Conservation (phyloP, 2,888 invertebrate species). For the Meiosimyza decipiens region DNA sequence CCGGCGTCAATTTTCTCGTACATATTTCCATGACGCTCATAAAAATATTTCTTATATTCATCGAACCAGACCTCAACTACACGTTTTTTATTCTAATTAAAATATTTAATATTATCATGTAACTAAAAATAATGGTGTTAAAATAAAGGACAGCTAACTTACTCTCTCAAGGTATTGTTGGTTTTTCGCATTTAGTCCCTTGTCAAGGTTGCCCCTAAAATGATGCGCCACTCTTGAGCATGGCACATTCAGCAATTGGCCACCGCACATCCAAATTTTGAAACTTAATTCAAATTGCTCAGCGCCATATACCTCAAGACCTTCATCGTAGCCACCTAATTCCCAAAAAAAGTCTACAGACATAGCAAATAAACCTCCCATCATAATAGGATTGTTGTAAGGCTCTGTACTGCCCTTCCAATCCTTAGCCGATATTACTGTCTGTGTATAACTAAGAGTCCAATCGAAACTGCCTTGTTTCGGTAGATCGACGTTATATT, state of each 20-base stretch:
- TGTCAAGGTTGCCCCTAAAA: conserved; percentile 79
- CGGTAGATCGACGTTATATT: conserved; percentile 90
- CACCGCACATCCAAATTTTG: conserved; percentile 98
- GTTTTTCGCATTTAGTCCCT: conserved; percentile 90
- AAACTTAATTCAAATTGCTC: conserved; percentile 98
- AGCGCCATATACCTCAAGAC: conserved; percentile 97
- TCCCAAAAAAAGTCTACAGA: conserved; percentile 95
- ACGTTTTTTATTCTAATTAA: conserved; percentile 83
- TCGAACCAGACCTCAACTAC: conserved; percentile 99
- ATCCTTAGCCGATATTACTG: conserved; percentile 73
- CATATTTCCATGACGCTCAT: conserved; percentile 79
- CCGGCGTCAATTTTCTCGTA: conserved; percentile 82
- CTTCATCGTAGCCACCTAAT: conserved; percentile 93
- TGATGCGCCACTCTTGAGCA: conserved; percentile 94
- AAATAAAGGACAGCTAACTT: conserved; percentile 32
- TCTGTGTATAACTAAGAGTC: conserved; percentile 96
- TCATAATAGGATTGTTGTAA: conserved; percentile 92
- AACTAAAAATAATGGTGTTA: conserved; percentile 35
- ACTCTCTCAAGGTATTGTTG: conserved; percentile 83
- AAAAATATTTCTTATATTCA: conserved; percentile 91
- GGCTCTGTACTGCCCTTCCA: conserved; percentile 60
- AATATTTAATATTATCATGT: not conserved
- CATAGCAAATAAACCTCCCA: conserved; percentile 97
- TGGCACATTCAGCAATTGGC: conserved; percentile 91
- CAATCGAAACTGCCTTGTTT: conserved; percentile 93